Conservation (phyloP, 2,113 vertebrate genomes). For the Entosphenus tridentatus region DNA sequence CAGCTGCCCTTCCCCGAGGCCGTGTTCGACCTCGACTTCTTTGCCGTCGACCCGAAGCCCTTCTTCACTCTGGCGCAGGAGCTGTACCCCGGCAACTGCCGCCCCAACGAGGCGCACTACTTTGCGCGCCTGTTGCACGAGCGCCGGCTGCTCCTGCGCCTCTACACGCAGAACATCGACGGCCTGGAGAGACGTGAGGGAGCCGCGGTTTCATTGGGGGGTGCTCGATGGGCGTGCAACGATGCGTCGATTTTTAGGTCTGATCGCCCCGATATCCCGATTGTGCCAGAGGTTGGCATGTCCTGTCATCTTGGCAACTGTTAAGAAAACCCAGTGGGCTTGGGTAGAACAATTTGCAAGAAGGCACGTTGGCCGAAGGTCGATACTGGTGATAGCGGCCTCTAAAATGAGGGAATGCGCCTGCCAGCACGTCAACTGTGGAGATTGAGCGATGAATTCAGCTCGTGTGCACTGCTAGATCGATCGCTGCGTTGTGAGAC, state of each 20-base stretch:
- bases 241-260: constrained; percentile 15
- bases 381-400: too few relatives aligned
- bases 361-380: too few relatives aligned
- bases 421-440: too few relatives aligned
- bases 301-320: too few relatives aligned
- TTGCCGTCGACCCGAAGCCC: constrained; percentile 22
- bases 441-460: too few relatives aligned
- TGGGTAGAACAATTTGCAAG: too few relatives aligned
- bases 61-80: constrained; percentile 34
- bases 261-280: constrained; percentile 17
- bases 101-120: constrained; percentile 24
- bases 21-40: constrained; percentile 32
- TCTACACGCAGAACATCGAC: constrained; percentile 47
- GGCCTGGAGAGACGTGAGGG: constrained; percentile 32
- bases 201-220: constrained; percentile 15
- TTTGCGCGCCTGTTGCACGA: constrained; percentile 28
- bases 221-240: constrained; percentile 12
- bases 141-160: constrained; percentile 31
- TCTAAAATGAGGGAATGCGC: too few relatives aligned
- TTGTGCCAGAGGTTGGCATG: constrained; percentile 18
- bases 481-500: too few relatives aligned
- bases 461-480: too few relatives aligned
- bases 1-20: constrained; percentile 32
- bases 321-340: too few relatives aligned
- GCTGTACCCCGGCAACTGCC: constrained; percentile 27